Base-by-base conservation (phyloP, 2,797 vertebrate genomes). In the Yasuhikotakia modesta region DNA sequence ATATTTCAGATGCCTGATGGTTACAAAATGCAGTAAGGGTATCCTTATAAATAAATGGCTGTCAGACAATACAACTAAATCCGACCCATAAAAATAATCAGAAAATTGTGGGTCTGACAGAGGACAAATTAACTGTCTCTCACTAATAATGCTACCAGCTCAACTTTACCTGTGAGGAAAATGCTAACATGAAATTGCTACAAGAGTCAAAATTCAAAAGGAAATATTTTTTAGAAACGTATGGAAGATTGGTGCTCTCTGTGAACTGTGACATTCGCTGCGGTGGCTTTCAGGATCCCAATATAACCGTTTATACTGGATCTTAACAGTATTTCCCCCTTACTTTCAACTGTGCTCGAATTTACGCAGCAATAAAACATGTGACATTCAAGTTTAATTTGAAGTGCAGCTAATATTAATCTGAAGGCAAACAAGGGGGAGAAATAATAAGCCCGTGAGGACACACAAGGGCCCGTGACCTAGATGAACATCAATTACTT, bases 361-460 rank as follows among this genome's bases (percentile, higher is more conserved):
- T 86, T 89, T 85, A 84, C 80, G 81, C 85, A 79, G 82, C 90
- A 91, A 93, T 87, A 89, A 92, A 92, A 93, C 87, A 88, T 86
- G 88, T 89, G 90, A 91, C 91, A 92, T 92, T 93, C 88, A 90
- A 83, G 87, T 92, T 92, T 90, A 88, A 87, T 91, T 86, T 89
- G 78, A 90, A 89, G 86, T 81, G 83, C 78, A 81, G 85, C 81
- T 86, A 77, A 83, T 77, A 81, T 88, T 85, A 87, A 43, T 43
- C 39, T 11, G 8, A 43, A 43, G 39, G 39, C 39, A 75, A 70
- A 81, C 71, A 76, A 81, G 83, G 85, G 66, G 71, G 53, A 79
- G 84, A 85, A 81, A 75, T 87, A 82, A 89, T 86, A 73, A 85
- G 84, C 73, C 35, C 69, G 67, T 57, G 71, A 50, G 73, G 53